Evolutionary conservation across 2,888 invertebrate species (phyloP).

Genomic region (Steinernema carpocapsae): DNA sequence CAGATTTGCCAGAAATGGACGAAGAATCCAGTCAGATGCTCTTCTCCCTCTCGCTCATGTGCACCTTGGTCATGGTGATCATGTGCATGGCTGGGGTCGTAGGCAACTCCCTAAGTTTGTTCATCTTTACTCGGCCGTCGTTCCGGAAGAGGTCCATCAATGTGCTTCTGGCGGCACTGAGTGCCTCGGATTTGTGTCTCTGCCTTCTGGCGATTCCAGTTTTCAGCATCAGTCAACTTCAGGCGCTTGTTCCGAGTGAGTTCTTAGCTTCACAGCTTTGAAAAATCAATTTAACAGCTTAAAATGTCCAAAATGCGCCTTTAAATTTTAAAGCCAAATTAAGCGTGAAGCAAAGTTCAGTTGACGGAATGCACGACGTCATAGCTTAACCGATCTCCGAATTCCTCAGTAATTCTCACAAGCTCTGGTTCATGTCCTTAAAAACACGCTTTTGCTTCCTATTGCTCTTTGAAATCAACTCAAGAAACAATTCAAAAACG

Average conservation of each 20-base stretch:
- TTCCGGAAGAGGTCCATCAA: constrained; percentile 66
- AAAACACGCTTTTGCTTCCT: too few species aligned
- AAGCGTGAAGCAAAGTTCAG: too few species aligned
- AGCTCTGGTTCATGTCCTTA: too few species aligned
- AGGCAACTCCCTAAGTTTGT: constrained; percentile 58
- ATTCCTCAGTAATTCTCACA: too few species aligned
- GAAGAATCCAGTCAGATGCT: constrained; percentile 36
- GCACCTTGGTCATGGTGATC: constrained; percentile 54
- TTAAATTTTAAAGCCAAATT: too few species aligned
- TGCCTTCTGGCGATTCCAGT: constrained; percentile 64
- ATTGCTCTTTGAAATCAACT: too few species aligned
- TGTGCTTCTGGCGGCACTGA: constrained; percentile 61
- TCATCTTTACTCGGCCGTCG: constrained; percentile 59
- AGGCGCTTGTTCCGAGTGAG: constrained; percentile 50
- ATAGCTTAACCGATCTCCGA: too few species aligned
- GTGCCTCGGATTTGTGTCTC: constrained; percentile 60
- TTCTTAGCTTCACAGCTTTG: not conserved
- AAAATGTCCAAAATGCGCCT: too few species aligned
- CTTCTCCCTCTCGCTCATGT: constrained; percentile 50
- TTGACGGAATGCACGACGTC: too few species aligned
- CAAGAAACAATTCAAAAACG: too few species aligned
- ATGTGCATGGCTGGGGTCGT: constrained; percentile 62
- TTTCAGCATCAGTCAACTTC: constrained; percentile 57
- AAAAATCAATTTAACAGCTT: not conserved
- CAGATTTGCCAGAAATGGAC: not conserved